phyloP scores from a whole-genome alignment of 2,797 vertebrate species.

The Glyptemys insculpta region DNA sequence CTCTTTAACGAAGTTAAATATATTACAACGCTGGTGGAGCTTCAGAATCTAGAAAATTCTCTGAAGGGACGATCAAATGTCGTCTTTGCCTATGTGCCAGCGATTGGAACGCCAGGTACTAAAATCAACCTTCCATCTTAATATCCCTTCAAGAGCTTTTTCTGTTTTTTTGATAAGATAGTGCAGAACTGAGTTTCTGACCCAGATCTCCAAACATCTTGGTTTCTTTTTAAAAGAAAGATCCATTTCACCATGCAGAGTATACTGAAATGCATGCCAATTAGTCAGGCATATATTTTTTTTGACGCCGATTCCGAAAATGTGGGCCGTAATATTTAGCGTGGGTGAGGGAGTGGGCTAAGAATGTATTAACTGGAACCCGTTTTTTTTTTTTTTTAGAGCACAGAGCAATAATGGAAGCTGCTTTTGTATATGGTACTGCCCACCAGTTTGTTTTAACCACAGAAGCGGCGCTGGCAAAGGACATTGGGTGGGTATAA shows the following conservation, averaged over 20 bases:
- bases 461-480: conserved; percentile 88
- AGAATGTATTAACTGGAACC: not conserved
- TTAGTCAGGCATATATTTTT: not conserved
- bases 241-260: not conserved
- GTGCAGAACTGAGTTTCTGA: not conserved
- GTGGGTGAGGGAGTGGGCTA: not conserved
- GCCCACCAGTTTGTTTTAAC: conserved; percentile 94
- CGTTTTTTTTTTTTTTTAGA: conserved; percentile 78
- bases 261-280: not conserved
- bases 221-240: not conserved
- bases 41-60: conserved; percentile 86
- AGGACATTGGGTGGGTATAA: conserved; percentile 85
- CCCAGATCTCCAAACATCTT: not conserved
- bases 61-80: conserved; percentile 88
- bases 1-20: conserved; percentile 95
- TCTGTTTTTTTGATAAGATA: not conserved
- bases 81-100: conserved; percentile 89
- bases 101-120: conserved; percentile 92
- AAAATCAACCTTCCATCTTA: not conserved
- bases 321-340: rapidly evolving
- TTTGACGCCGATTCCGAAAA: not conserved
- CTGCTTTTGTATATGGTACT: conserved; percentile 92
- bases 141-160: not conserved
- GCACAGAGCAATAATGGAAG: conserved; percentile 95
- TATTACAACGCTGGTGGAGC: conserved; percentile 85